Percentiles rank a stretch among this genome's conserved stretches.
Evolutionary conservation across 2,888 invertebrate genomes (phyloP).

Genomic region (Drosophila neonasuta): DNA sequence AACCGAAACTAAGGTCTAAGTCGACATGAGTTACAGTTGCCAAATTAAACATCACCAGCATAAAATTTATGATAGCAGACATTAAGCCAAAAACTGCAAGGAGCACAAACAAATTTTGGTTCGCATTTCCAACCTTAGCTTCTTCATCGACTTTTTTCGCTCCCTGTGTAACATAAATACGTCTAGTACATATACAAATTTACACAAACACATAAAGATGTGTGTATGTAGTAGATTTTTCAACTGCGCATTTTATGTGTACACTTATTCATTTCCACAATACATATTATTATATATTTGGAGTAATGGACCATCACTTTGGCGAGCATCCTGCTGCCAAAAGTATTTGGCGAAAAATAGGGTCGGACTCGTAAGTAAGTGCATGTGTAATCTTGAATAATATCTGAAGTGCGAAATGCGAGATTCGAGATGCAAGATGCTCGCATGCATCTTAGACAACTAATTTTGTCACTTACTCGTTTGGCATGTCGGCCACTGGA

Average conservation of each 20-base stretch:
- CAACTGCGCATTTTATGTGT: background rate
- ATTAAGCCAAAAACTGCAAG: constrained; percentile 57
- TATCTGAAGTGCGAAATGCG: background rate
- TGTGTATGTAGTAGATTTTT: background rate
- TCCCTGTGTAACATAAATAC: background rate
- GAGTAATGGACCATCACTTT: background rate
- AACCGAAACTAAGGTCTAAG: constrained; percentile 60
- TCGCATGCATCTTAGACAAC: background rate
- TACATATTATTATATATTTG: background rate
- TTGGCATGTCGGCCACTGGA: constrained; percentile 1
- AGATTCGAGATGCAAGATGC: background rate
- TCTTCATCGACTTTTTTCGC: constrained; percentile 1
- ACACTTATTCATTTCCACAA: background rate
- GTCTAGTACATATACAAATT: constrained; percentile 2
- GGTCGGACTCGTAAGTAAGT: background rate
- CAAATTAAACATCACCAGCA: constrained; percentile 79
- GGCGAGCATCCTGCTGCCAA: background rate
- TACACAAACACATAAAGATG: background rate
- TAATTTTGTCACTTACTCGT: constrained; percentile 10
- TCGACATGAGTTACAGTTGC: constrained; percentile 72
- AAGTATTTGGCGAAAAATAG: background rate
- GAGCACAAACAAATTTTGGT: constrained; percentile 48
- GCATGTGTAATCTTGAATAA: background rate
- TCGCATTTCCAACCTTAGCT: constrained; percentile 15
- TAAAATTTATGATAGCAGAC: constrained; percentile 76